A percentile compares a stretch with the other conserved stretches of the same genome.
Evolutionary conservation across 2,888 invertebrate genomes (phyloP).

Genomic region (Xanthorhoe spadicearia): DNA sequence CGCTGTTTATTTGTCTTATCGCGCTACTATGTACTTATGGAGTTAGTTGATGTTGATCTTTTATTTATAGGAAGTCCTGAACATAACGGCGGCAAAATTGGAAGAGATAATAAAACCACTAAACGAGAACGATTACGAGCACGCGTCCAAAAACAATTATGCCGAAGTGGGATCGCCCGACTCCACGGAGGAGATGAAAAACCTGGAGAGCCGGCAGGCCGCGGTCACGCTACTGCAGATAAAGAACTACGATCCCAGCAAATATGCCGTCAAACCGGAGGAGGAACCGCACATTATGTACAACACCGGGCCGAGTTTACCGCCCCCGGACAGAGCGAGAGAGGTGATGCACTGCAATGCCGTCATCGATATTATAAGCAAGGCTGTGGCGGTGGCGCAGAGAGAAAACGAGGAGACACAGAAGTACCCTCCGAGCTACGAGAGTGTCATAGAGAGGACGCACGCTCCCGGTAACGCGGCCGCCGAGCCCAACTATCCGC

Average conservation of each 20-base stretch:
- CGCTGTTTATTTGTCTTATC: conserved; percentile 70
- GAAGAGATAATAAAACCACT: conserved; percentile 84
- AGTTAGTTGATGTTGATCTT: conserved; percentile 53
- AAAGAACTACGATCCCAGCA: conserved; percentile 81
- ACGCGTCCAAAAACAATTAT: conserved; percentile 68
- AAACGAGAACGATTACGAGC: conserved; percentile 67
- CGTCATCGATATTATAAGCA: conserved; percentile 81
- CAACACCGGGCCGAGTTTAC: conserved; percentile 84
- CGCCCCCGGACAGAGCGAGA: conserved; percentile 82
- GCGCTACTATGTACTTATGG: conserved; percentile 57
- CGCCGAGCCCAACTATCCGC: conserved; percentile 58
- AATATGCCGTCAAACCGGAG: conserved; percentile 75
- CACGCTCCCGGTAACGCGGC: conserved; percentile 51
- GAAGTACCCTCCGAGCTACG: conserved; percentile 67
- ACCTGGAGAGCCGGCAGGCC: conserved; percentile 81
- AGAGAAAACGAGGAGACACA: conserved; percentile 79
- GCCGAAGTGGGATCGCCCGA: conserved; percentile 79
- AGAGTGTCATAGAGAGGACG: conserved; percentile 67
- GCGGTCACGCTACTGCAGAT: conserved; percentile 81
- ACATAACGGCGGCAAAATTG: conserved; percentile 84
- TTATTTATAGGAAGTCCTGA: conserved; percentile 85
- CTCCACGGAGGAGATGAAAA: conserved; percentile 83
- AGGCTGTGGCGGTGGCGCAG: conserved; percentile 81
- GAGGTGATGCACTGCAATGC: conserved; percentile 83
- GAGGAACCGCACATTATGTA: conserved; percentile 84